Percentiles rank a stretch among this genome's conserved stretches.
phyloP scores from a whole-genome alignment of 2,113 vertebrate genomes.

The Trogon melanurus region DNA sequence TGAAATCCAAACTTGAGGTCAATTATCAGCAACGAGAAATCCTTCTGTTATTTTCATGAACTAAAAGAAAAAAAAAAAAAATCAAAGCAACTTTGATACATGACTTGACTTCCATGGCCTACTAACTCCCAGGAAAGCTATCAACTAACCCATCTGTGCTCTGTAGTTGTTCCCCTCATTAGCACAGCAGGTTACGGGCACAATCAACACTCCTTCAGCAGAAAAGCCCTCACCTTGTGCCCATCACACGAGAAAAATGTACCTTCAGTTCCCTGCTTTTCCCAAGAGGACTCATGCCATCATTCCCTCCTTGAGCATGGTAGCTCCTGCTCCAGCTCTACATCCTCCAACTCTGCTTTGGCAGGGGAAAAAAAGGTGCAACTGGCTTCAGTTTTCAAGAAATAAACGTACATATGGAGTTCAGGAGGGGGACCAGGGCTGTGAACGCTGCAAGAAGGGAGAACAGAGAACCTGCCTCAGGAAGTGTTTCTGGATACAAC shows the following conservation, averaged over 20 bases:
- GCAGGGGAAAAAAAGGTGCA: not conserved
- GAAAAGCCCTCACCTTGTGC: not conserved
- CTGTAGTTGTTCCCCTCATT: not conserved
- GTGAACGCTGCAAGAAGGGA: not conserved
- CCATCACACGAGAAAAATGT: not conserved
- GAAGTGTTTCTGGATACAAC: not conserved
- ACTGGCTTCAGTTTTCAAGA: not conserved
- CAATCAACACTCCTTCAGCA: not conserved
- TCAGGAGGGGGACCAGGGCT: not conserved
- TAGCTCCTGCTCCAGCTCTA: not conserved
- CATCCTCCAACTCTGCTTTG: not conserved
- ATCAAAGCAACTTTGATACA: constrained; percentile 49
- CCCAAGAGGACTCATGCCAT: not conserved
- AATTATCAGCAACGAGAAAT: constrained; percentile 20
- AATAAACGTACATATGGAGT: not conserved
- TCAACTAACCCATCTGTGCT: not conserved
- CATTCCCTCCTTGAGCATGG: rapidly evolving
- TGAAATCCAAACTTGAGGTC: not conserved
- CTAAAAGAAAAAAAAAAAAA: not conserved
- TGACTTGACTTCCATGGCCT: not conserved
- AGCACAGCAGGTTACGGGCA: not conserved
- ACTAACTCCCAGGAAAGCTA: not conserved
- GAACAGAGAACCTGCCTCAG: not conserved
- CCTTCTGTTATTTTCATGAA: not conserved
- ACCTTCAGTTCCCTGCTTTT: not conserved